phyloP scores from a whole-genome alignment of 2,797 vertebrate species.

The Borostomias antarcticus region DNA sequence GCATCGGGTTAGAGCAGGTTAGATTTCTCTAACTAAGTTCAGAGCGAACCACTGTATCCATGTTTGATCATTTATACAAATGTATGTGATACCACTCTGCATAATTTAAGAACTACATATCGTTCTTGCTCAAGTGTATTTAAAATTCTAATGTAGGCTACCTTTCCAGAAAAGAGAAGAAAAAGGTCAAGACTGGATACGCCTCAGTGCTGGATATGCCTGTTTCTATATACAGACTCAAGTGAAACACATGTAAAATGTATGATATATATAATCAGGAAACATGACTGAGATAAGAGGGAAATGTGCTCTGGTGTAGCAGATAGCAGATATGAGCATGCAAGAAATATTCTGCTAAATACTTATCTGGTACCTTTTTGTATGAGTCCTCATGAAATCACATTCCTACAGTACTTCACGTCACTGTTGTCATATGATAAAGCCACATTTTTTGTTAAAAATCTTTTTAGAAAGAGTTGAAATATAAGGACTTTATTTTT shows the following conservation, averaged over 20 bases:
- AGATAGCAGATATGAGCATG: constrained; percentile 12
- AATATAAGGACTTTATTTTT: too few species aligned
- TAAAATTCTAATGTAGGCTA: constrained; percentile 16
- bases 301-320: constrained; percentile 13
- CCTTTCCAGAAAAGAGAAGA: background rate
- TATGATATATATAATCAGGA: constrained; percentile 58
- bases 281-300: constrained; percentile 39
- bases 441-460: background rate
- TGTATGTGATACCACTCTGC: background rate
- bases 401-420: background rate
- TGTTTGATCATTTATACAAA: too few species aligned
- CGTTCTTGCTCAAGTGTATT: constrained; percentile 37
- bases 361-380: background rate
- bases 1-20: too few species aligned
- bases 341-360: background rate
- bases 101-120: too few species aligned
- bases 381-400: background rate
- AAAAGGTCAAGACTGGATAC: constrained; percentile 22
- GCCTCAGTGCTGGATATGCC: constrained; percentile 6
- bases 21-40: too few species aligned
- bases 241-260: constrained; percentile 56
- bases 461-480: too few species aligned
- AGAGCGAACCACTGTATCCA: too few species aligned
- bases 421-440: background rate
- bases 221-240: constrained; percentile 21